phyloP scores from a whole-genome alignment of 1,140 invertebrate genomes.

The Drosophila repleta region DNA sequence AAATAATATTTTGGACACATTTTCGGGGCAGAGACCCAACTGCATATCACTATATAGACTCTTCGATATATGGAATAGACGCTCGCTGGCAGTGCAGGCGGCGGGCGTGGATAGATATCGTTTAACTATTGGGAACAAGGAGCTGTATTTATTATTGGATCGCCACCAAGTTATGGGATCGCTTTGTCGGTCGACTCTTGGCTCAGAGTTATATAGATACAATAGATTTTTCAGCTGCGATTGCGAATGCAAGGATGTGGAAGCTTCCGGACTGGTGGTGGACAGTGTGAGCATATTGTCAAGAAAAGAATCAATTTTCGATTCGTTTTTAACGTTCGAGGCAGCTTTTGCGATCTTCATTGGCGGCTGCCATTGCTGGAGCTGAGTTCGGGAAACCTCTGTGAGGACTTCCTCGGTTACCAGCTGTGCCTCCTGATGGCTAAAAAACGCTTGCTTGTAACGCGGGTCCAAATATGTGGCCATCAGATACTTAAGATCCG shows the following conservation, averaged over 20 bases:
- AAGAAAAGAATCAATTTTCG: conserved; percentile 58
- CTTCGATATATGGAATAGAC: conserved; percentile 36
- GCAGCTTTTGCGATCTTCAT: conserved; percentile 26
- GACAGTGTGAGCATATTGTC: conserved; percentile 52
- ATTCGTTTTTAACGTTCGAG: conserved; percentile 40
- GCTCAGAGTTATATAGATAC: conserved; percentile 62
- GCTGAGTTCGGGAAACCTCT: conserved; percentile 6
- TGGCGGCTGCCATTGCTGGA: conserved; percentile 13
- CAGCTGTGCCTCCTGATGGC: conserved; percentile 45
- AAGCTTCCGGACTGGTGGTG: background rate
- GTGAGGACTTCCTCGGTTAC: conserved; percentile 53
- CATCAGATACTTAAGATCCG: conserved; percentile 57
- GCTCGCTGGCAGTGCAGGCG: conserved; percentile 33
- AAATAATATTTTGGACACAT: conserved; percentile 55
- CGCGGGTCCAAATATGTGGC: conserved; percentile 68
- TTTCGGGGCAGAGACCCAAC: conserved; percentile 31
- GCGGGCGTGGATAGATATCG: conserved; percentile 50
- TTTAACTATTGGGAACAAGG: conserved; percentile 43
- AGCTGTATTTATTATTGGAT: conserved; percentile 51
- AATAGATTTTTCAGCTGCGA: conserved; percentile 57
- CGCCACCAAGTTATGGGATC: conserved; percentile 61
- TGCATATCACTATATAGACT: conserved; percentile 48
- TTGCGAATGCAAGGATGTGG: conserved; percentile 22
- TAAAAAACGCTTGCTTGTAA: conserved; percentile 65
- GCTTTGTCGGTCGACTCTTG: conserved; percentile 51